These are phyloP conservation scores for Blastomussa wellsi DNA, from an alignment of 92 coral and sea anemone species.

Conservation along the genomic window DNA sequence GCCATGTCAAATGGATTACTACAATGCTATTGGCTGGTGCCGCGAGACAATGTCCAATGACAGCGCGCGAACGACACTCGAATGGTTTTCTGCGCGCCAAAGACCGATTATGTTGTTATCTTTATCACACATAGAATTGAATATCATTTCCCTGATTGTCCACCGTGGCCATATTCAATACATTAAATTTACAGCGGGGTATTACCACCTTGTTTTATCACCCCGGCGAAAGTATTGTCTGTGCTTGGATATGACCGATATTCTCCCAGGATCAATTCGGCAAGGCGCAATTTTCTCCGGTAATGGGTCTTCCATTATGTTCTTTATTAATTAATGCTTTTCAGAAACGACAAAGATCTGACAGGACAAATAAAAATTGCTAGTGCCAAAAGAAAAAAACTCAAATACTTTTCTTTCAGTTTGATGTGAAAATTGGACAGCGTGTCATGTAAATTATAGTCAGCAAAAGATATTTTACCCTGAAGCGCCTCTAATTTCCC, in stretches of 20 bases:
- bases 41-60: slow-evolving; percentile 42
- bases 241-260: slow-evolving; percentile 4
- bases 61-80: slow-evolving; percentile 33
- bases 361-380: slow-evolving; percentile 47
- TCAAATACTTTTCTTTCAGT: slow-evolving; percentile 24
- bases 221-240: slow-evolving; percentile 13
- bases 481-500: not conserved
- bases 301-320: slow-evolving; percentile 35
- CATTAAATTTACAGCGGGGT: slow-evolving; percentile 16
- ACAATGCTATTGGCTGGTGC: slow-evolving; percentile 38
- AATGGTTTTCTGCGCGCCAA: slow-evolving; percentile 46
- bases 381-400: slow-evolving; percentile 28
- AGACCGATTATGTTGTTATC: slow-evolving; percentile 38
- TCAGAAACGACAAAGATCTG: slow-evolving; percentile 41
- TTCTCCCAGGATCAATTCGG: slow-evolving; percentile 24
- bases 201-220: slow-evolving; percentile 27
- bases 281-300: slow-evolving; percentile 31
- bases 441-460: slow-evolving; percentile 23
- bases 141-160: slow-evolving; percentile 34
- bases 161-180: slow-evolving; percentile 2
- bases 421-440: slow-evolving; percentile 24
- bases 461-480: slow-evolving; percentile 17
- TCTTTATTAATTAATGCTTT: slow-evolving; percentile 47
- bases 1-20: slow-evolving; percentile 40
- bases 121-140: slow-evolving; percentile 14